phyloP scores from a whole-genome alignment of 2,797 vertebrate species.

The Serranus cabrilla region DNA sequence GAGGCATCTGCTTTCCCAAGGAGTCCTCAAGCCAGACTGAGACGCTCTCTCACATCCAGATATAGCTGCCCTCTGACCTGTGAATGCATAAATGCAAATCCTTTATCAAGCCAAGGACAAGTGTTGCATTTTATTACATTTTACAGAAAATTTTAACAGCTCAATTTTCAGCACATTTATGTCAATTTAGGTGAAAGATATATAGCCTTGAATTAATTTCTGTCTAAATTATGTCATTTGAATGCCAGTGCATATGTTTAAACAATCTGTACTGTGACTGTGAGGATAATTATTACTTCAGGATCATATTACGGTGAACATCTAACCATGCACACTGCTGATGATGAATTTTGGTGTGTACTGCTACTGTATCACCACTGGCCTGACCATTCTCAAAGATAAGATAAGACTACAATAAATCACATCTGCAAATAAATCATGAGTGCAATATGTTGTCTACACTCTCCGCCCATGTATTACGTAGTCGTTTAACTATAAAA shows the following conservation, averaged over 20 bases:
- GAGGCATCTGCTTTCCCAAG: background rate
- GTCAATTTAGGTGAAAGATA: background rate
- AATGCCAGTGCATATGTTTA: background rate
- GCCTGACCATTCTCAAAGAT: background rate
- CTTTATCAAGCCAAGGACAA: background rate
- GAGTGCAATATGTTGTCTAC: background rate
- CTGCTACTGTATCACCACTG: conserved; percentile 1
- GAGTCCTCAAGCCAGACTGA: background rate
- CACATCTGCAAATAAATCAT: background rate
- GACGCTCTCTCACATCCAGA: background rate
- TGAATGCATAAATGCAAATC: background rate
- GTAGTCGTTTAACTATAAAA: background rate
- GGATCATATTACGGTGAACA: background rate
- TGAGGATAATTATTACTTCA: background rate
- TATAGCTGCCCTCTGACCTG: conserved; percentile 5
- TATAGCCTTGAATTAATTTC: background rate
- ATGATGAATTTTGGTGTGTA: background rate
- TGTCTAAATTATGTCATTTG: background rate
- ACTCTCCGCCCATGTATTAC: background rate
- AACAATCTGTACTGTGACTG: background rate
- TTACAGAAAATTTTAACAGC: no score
- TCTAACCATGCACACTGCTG: background rate
- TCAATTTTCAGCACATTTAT: background rate
- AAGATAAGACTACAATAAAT: conserved; percentile 15
- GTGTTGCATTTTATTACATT: background rate